Evolutionary conservation across 1,140 invertebrate species (phyloP), one percentile per base, ranked within the genome.

Genomic region (Ooceraea biroi): DNA sequence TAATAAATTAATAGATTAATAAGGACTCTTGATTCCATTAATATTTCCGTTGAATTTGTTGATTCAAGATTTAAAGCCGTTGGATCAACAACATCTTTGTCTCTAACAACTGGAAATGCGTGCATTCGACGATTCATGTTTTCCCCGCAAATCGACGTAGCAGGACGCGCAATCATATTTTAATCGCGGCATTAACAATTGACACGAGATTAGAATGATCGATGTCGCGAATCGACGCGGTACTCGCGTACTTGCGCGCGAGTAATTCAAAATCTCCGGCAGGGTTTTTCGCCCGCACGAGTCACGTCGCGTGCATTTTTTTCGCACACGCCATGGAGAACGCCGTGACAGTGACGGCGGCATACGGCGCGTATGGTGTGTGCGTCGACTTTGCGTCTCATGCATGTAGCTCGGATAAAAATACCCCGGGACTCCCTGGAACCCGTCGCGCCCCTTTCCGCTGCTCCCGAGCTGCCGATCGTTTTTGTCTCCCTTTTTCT

Each of bases 321-420:
- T 55, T 61, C 50, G 10, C 11, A n/a, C 44, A 61, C 58, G 48
- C 68, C 36, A 69, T 30, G 30, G 58, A 14, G 50, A 46, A 61
- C 41, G 57, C 68, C 19, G 14, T 30, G 66, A 50, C 41, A 71
- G 76, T 74, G 46, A 52, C 48, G 46, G 10, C 4, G 41, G 46
- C 50, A 44, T 66, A 25, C 61, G 83, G 52, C n/a, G 52, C 19
- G 55, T 27, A 71, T 27, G 44, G 82, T 63, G 65, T 60, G 46
- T 60, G 41, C 48, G 17, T n/a, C 12, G 11, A 44, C 72, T 82
- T 68, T 72, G 57, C 57, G 41, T 84, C 30, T 71, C 68, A 36
- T 44, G 19, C 55, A 61, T 88, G 63, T 69, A 74, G 22, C 48
- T 68, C 55, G 73, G 88, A 89, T 88, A 89, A 88, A 89, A 89